A percentile compares a stretch with the other conserved stretches of the same genome.
phyloP scores from a whole-genome alignment of 2,888 invertebrate genomes.

The Herminia tarsipennalis region DNA sequence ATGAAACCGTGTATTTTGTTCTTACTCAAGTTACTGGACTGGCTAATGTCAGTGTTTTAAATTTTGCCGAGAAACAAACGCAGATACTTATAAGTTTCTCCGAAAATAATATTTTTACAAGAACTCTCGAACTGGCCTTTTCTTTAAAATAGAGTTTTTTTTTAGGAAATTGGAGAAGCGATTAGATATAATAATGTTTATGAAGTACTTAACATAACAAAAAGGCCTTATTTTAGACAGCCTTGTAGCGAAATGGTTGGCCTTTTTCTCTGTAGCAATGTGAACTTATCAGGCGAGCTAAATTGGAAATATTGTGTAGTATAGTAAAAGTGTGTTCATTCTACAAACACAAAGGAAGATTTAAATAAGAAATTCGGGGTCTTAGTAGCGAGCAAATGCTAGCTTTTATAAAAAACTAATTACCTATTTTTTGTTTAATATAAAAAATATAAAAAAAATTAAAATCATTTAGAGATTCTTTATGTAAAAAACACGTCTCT shows the following conservation, averaged over 20 bases:
- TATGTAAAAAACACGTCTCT: no score
- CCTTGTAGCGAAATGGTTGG: not conserved
- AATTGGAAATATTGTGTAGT: slow-evolving; percentile 4
- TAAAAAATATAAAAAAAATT: no score
- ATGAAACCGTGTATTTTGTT: slow-evolving; percentile 25
- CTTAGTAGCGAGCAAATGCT: no score
- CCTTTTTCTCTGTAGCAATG: slow-evolving; percentile 4
- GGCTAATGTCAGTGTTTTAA: slow-evolving; percentile 22
- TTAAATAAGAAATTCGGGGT: no score
- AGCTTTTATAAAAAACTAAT: no score
- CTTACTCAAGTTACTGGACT: slow-evolving; percentile 15
- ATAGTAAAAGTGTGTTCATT: not conserved
- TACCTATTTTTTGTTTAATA: no score
- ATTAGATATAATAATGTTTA: slow-evolving; percentile 3
- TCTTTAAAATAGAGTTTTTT: slow-evolving; percentile 4
- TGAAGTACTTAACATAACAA: slow-evolving; percentile 11
- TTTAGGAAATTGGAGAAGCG: slow-evolving; percentile 1
- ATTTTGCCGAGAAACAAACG: slow-evolving; percentile 2
- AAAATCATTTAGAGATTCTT: no score
- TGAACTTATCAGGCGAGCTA: slow-evolving; percentile 4
- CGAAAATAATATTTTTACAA: slow-evolving; percentile 16
- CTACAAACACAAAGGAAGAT: no score
- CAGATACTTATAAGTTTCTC: slow-evolving; percentile 7
- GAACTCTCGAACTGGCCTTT: not conserved
- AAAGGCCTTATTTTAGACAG: not conserved